phyloP scores from a whole-genome alignment of 2,797 vertebrate genomes.

The Schizothorax lantsangensis region DNA sequence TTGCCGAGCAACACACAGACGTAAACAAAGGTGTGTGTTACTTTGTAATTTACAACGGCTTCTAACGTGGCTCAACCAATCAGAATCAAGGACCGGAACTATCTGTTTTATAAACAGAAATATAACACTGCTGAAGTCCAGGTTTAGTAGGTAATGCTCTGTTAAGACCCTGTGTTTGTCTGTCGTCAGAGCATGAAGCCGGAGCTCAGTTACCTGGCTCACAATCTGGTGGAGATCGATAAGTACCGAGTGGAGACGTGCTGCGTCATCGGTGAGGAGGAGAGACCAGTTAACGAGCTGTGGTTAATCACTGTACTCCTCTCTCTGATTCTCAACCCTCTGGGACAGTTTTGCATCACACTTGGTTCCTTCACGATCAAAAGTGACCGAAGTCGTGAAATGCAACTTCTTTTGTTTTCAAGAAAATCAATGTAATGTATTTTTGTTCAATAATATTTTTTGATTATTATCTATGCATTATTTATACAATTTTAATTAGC shows the following conservation, averaged over 20 bases:
- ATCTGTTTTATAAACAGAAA: too few species aligned
- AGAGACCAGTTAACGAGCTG: not conserved
- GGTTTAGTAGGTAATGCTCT: not conserved
- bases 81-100: too few species aligned
- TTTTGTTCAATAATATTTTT: not conserved
- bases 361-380: too few species aligned
- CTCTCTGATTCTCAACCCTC: not conserved
- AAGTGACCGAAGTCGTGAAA: too few species aligned
- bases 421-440: not conserved
- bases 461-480: too few species aligned
- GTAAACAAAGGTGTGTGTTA: too few species aligned
- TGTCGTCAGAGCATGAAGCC: conserved; percentile 92
- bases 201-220: conserved; percentile 96
- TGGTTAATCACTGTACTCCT: not conserved
- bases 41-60: too few species aligned
- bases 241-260: conserved; percentile 99
- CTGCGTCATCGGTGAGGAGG: conserved; percentile 93
- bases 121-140: not conserved
- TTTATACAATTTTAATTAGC: too few species aligned
- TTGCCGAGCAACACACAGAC: too few species aligned
- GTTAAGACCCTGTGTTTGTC: not conserved
- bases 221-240: conserved; percentile 98
- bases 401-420: too few species aligned
- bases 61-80: too few species aligned
- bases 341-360: too few species aligned